Conservation (phyloP, 1,140 invertebrate species). For the Drosophila sp. region DNA sequence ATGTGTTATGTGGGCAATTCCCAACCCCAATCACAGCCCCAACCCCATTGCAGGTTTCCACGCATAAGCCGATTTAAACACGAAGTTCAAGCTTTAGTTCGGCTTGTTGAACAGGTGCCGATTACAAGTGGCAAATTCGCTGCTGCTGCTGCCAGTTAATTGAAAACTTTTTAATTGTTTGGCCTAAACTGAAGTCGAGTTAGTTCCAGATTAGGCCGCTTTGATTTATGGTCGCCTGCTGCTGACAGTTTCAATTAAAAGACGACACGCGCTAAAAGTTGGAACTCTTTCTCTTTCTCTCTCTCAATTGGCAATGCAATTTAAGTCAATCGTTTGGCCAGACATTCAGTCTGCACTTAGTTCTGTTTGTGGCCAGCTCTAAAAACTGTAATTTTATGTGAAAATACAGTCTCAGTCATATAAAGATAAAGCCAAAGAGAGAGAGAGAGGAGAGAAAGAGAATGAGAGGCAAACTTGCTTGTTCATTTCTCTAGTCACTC, state of each 20-base stretch:
- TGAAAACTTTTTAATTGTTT: conserved; percentile 81
- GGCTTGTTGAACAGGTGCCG: conserved; percentile 81
- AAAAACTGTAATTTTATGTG: conserved; percentile 64
- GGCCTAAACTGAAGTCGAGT: conserved; percentile 60
- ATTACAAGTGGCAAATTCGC: conserved; percentile 78
- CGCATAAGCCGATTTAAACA: conserved; percentile 63
- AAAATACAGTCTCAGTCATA: background rate
- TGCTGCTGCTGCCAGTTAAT: conserved; percentile 65
- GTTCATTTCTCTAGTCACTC: background rate
- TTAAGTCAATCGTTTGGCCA: conserved; percentile 40
- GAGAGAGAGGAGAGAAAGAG: background rate
- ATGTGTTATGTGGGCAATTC: conserved; percentile 66
- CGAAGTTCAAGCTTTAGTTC: conserved; percentile 54
- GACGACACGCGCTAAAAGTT: conserved; percentile 25
- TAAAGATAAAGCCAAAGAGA: conserved; percentile 3
- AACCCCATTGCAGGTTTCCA: conserved; percentile 6
- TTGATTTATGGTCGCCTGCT: conserved; percentile 72
- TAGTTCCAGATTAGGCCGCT: conserved; percentile 47
- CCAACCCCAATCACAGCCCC: background rate
- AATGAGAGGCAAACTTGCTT: conserved; percentile 23
- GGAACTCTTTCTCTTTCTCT: background rate
- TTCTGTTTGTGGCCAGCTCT: conserved; percentile 49
- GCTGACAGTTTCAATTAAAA: conserved; percentile 79
- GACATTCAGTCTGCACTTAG: conserved; percentile 51
- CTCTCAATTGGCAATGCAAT: conserved; percentile 40